phyloP scores from a whole-genome alignment of 2,113 vertebrate species.

The Brachypodius melanocephalos region DNA sequence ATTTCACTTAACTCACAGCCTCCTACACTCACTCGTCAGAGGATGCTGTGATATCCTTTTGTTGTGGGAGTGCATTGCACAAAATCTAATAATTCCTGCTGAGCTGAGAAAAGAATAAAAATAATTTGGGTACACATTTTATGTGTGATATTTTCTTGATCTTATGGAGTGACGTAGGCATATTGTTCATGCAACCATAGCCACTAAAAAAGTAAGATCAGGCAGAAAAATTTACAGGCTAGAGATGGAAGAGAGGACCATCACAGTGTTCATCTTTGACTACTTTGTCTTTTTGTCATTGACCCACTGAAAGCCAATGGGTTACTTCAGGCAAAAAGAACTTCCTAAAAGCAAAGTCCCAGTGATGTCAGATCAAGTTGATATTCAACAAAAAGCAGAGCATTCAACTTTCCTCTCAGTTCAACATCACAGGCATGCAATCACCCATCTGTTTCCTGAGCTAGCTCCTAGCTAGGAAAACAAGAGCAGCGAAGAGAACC shows the following conservation, averaged over 20 bases:
- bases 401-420: neutral
- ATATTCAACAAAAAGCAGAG: neutral
- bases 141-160: neutral
- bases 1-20: constrained; percentile 12
- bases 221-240: neutral
- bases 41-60: neutral
- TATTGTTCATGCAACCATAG: neutral
- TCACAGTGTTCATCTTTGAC: neutral
- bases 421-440: neutral
- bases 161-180: neutral
- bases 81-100: neutral
- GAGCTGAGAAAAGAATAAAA: neutral
- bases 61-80: neutral
- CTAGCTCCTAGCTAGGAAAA: neutral
- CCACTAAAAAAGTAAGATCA: neutral
- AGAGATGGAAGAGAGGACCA: neutral
- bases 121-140: neutral
- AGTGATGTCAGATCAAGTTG: neutral
- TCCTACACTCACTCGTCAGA: neutral
- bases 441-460: neutral
- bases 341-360: neutral
- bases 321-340: neutral
- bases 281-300: neutral
- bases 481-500: neutral
- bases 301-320: neutral